Evolutionary conservation across 2,113 vertebrate species (phyloP), one percentile per base, ranked within the genome.

Genomic region (Mormyrus iriodes): DNA sequence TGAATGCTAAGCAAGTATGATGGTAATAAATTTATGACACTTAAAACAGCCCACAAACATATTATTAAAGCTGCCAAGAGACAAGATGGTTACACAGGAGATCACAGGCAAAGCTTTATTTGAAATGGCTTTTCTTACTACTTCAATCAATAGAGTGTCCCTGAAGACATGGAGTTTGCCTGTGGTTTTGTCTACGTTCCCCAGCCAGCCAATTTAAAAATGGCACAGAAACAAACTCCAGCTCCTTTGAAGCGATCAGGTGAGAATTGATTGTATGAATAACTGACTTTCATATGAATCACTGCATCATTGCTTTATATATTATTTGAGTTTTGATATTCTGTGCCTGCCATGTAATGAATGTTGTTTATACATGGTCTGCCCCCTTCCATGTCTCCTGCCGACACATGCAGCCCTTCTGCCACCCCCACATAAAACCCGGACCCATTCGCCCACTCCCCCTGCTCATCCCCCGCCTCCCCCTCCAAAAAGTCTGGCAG

Each of bases 111-210:
- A 52, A 86, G 9, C 10, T 51, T 52, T 86, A 31, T 53, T 86
- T 31, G 49, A 52, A 31, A 31, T 39, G 51, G 10, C n/a, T 52
- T 86, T 48, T 44, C 79, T 83, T 83, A 8, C 42, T 27, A 12
- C 6, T 31, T 85, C 52, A 21, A 51, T 39, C 84, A 69, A 39
- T 82, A 52, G 3, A 90, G 76, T 27, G 39, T 61, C 48, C 51
- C 51, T 58, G 51, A 69, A 90, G 88, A 86, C 7, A 95, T 95
- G 95, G 95, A 95, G 90, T 95, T 95, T 92, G 94, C 94, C 82
- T 95, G 94, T 90, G 90, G 85, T 31, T 96, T 93, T 93, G 92
- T 95, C 90, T 95, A 95, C 76, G 92, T 95, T 49, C 91, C 92
- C 0, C 93, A 93, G 3, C 24, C 88, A 12, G 21, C 84, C 91